Percentiles rank a stretch among this genome's conserved stretches.
These are phyloP conservation scores for Pollenia angustigena DNA, from an alignment of 2,888 invertebrate species.

Conservation along the genomic window DNA sequence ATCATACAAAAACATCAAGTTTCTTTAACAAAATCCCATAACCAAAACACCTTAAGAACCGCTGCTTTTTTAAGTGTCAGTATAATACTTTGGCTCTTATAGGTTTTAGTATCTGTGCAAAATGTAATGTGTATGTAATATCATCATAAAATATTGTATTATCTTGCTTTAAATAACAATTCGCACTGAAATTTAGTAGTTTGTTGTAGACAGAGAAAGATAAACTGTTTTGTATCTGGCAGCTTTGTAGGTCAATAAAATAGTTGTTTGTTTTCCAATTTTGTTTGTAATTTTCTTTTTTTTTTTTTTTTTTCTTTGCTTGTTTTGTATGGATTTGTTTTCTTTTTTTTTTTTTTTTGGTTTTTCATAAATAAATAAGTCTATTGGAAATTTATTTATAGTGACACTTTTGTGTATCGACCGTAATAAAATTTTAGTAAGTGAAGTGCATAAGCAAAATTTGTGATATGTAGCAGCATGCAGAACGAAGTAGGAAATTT, in stretches of 20 bases:
- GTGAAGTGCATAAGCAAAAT: not conserved
- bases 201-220: constrained; percentile 26
- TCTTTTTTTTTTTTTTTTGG: not conserved
- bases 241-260: constrained; percentile 54
- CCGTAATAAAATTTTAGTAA: not conserved
- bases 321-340: not conserved
- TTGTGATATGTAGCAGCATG: not conserved
- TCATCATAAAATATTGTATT: constrained; percentile 22
- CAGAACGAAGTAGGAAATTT: no score
- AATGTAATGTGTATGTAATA: constrained; percentile 7
- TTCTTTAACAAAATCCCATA: no score
- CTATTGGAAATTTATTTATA: constrained; percentile 35
- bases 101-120: not conserved
- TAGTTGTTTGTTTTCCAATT: constrained; percentile 24
- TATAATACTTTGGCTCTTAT: not conserved
- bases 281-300: not conserved
- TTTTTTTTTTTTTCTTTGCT: not conserved
- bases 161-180: constrained; percentile 50
- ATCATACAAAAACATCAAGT: no score
- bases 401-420: constrained; percentile 4
- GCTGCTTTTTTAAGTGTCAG: no score
- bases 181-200: constrained; percentile 33
- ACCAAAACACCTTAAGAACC: no score
- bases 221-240: constrained; percentile 27
- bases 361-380: constrained; percentile 30